Base-by-base conservation (phyloP, 2,888 invertebrate species). In the Cryptocephalus primarius region DNA sequence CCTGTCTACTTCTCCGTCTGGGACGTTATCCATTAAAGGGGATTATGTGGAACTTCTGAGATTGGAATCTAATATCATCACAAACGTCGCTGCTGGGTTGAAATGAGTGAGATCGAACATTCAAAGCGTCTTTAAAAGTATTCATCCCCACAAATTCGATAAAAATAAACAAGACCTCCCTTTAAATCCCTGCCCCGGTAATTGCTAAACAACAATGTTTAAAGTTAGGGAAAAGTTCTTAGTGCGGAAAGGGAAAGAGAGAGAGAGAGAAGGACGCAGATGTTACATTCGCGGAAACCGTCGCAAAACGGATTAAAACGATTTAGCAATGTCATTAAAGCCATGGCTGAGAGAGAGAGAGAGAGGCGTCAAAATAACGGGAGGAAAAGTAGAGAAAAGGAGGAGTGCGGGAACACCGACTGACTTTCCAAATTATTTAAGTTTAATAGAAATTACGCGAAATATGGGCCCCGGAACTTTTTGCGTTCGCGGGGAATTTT, bases 231-330 rank as follows among this genome's bases (percentile, higher is more conserved):
- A 22, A 22, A 22, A 22, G 22, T 22, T 22, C 22, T 22, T 22
- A 33, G 33, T 14, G 11, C 43, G 33, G 9, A 33, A 42, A 11
- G 34, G 32, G 6, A 34, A 41, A n/a, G 42, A 42, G 32, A 11
- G 31, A 32, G 32, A 31, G 42, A 50, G 43, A 47, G 46, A 48
- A 53, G 53, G 51, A 34, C 55, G 47, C 55, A 56, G 53, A 50
- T 56, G 55, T 44, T 47, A 51, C 47, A 13, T 44, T 34, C 34
- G 46, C 39, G 42, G 48, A 45, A 42, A 49, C 51, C 53, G 52
- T 54, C 52, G 52, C 58, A 49, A 49, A 52, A 46, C 53, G 51
- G 55, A 57, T 58, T 58, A 58, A 54, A 55, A 49, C 54, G 55
- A 56, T 56, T 55, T 53, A 58, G 54, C 56, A 54, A 56, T 55